Conservation (phyloP, 2,888 invertebrate species). For the Pheosia gnoma region DNA sequence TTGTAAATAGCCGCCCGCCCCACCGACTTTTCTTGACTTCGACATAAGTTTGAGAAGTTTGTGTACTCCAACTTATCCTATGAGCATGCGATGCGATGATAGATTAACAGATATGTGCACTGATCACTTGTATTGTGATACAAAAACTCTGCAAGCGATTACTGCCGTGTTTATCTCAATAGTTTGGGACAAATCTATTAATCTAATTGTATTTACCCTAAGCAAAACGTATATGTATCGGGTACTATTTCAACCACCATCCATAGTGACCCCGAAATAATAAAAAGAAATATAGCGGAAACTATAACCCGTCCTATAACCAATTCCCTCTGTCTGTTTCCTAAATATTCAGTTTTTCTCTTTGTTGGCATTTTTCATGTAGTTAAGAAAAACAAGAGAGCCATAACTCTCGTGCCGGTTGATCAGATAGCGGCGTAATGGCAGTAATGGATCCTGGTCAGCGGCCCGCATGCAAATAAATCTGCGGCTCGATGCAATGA, state of each 20-base stretch:
- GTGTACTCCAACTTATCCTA: constrained; percentile 39
- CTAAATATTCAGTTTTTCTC: constrained; percentile 66
- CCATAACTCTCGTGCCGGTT: constrained; percentile 81
- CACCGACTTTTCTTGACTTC: constrained; percentile 61
- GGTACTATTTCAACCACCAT: constrained; percentile 40
- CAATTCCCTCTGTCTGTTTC: constrained; percentile 61
- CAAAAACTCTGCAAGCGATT: constrained; percentile 6
- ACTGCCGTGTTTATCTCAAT: constrained; percentile 2
- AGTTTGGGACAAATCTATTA: constrained; percentile 12
- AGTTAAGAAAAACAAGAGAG: constrained; percentile 80
- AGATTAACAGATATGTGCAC: constrained; percentile 37
- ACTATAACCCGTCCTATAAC: constrained; percentile 70
- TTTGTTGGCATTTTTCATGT: constrained; percentile 71
- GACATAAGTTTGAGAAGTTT: constrained; percentile 60
- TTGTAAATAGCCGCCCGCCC: constrained; percentile 63
- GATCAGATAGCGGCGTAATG: constrained; percentile 82
- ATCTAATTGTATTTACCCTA: constrained; percentile 38
- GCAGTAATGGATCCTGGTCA: constrained; percentile 84
- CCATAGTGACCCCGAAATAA: constrained; percentile 51
- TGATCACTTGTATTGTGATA: constrained; percentile 31
- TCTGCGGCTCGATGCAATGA: constrained; percentile 84
- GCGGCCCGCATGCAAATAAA: constrained; percentile 85
- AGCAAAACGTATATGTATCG: constrained; percentile 19
- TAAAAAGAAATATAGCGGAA: constrained; percentile 72
- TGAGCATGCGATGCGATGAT: constrained; percentile 39